Percentiles rank a stretch among this genome's conserved stretches.
These are phyloP conservation scores for Triops cancriformis DNA, from an alignment of 1,140 invertebrate species.

Conservation along the genomic window DNA sequence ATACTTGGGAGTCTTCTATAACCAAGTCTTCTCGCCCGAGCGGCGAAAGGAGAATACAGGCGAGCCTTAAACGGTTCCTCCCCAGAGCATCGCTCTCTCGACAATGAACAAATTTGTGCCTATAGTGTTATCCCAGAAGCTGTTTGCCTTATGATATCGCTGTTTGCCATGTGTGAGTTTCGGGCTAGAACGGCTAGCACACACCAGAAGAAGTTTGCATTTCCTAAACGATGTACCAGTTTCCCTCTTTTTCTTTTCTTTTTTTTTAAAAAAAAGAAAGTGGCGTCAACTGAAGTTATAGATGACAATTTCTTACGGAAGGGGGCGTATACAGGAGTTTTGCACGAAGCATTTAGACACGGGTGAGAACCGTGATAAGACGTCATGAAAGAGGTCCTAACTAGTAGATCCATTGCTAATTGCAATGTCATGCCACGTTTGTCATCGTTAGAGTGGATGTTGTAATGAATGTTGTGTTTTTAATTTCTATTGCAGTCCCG, in stretches of 20 bases:
- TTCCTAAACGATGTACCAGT: neutral
- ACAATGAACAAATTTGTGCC: constrained; percentile 6
- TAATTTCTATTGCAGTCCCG: constrained; percentile 2
- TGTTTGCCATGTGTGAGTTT: neutral
- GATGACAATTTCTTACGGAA: neutral
- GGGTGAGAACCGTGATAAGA: neutral
- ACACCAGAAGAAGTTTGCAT: neutral
- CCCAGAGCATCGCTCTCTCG: neutral
- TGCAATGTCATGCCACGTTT: constrained; percentile 4
- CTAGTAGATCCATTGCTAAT: neutral
- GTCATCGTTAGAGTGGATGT: neutral
- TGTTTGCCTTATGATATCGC: neutral
- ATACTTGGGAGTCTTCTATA: neutral
- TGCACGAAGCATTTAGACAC: neutral
- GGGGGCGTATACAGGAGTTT: neutral
- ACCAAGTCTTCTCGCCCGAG: neutral
- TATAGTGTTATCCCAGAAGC: neutral
- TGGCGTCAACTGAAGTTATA: neutral
- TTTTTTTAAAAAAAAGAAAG: neutral
- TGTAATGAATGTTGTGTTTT: neutral
- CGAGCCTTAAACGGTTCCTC: neutral
- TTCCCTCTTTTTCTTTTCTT: neutral
- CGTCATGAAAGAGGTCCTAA: neutral
- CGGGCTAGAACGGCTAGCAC: neutral
- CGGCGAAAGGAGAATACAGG: neutral